A percentile compares a stretch with the other conserved stretches of the same genome.
Conservation (phyloP, 2,113 vertebrate species). For the Neodon shergylaensis region DNA sequence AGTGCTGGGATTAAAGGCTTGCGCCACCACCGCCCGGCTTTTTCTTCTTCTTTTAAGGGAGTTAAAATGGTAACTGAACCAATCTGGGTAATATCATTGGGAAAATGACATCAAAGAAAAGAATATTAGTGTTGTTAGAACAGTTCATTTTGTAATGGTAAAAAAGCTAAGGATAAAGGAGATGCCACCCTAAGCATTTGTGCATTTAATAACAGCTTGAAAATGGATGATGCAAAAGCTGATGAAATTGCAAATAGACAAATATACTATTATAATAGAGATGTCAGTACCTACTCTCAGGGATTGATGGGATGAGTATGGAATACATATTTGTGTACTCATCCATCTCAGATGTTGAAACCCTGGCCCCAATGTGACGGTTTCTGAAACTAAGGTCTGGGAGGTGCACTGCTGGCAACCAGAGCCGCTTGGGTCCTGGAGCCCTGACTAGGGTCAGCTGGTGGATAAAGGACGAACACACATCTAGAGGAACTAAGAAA, state of each 20-base stretch:
- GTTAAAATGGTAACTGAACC: not conserved
- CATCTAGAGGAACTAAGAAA: not conserved
- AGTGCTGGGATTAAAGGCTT: too few species aligned
- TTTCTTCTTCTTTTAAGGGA: not conserved
- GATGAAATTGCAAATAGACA: not conserved
- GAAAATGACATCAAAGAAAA: not conserved
- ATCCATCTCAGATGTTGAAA: not conserved
- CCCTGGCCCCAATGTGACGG: not conserved
- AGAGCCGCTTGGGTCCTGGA: not conserved
- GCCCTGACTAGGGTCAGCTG: not conserved
- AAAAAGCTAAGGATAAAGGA: not conserved
- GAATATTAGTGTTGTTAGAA: not conserved
- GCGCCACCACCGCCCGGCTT: too few species aligned
- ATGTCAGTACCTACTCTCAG: not conserved
- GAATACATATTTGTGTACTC: not conserved
- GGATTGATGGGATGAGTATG: not conserved
- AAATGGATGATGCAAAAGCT: not conserved
- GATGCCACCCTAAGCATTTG: not conserved
- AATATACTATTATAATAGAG: not conserved
- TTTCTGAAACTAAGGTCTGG: not conserved
- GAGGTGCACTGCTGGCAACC: not conserved
- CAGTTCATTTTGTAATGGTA: not conserved
- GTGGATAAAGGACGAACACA: not conserved
- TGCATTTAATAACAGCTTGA: not conserved
- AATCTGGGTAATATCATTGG: not conserved